A percentile compares a stretch with the other conserved stretches of the same genome.
phyloP scores from a whole-genome alignment of 2,888 invertebrate species.

The Netelia inedita region DNA sequence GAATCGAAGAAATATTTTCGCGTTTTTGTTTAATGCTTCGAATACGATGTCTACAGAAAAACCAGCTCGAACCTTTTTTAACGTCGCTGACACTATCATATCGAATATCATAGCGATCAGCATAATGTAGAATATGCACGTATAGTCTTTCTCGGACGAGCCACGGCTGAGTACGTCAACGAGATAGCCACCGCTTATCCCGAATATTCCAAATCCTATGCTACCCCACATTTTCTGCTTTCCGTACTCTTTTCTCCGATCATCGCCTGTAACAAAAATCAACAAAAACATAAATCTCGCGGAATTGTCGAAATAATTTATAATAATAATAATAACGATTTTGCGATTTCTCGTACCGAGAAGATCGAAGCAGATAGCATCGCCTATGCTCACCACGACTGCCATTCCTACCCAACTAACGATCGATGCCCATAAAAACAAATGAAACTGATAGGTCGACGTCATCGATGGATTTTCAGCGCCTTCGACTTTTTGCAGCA shows the following conservation, averaged over 20 bases:
- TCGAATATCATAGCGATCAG: constrained; percentile 89
- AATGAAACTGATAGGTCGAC: constrained; percentile 90
- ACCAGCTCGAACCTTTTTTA: constrained; percentile 84
- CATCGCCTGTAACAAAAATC: constrained; percentile 86
- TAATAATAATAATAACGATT: not conserved
- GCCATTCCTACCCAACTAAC: constrained; percentile 94
- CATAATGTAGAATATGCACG: constrained; percentile 92
- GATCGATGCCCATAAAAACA: constrained; percentile 92
- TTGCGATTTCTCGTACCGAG: constrained; percentile 87
- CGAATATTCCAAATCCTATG: constrained; percentile 93
- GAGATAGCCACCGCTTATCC: constrained; percentile 91
- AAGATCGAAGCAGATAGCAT: constrained; percentile 95
- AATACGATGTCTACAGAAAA: not conserved
- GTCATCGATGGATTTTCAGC: constrained; percentile 67
- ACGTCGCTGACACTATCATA: constrained; percentile 88
- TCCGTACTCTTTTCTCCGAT: constrained; percentile 91
- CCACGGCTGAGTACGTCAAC: constrained; percentile 91
- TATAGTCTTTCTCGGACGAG: constrained; percentile 89
- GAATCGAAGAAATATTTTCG: constrained; percentile 61
- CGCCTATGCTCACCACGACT: constrained; percentile 94
- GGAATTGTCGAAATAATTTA: not conserved
- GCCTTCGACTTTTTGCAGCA: constrained; percentile 74
- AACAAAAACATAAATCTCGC: constrained; percentile 1
- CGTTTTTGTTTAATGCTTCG: constrained; percentile 65
- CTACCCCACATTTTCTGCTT: constrained; percentile 95